A percentile compares a stretch with the other conserved stretches of the same genome.
These are phyloP conservation scores for Neomicropteryx cornuta DNA, from an alignment of 1,140 invertebrate species.

Conservation along the genomic window DNA sequence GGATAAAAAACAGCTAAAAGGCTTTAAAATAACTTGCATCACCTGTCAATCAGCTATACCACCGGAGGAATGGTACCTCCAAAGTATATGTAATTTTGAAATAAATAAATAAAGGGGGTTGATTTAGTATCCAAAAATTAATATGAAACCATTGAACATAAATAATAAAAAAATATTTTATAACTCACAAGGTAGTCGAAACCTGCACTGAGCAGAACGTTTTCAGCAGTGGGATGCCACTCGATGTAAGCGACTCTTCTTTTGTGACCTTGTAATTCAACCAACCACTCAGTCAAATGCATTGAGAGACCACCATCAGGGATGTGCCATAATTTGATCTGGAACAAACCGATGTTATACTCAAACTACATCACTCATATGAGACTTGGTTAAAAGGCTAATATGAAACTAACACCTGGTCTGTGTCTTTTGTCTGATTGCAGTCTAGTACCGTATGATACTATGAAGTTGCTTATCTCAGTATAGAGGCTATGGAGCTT, in stretches of 20 bases:
- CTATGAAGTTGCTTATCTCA: too few relatives aligned
- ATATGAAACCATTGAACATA: constrained; percentile 1
- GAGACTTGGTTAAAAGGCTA: neutral
- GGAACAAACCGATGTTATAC: constrained; percentile 15
- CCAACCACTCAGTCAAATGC: constrained; percentile 74
- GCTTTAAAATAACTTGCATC: too few relatives aligned
- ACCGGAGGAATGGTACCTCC: too few relatives aligned
- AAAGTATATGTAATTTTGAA: too few relatives aligned
- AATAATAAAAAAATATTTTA: neutral
- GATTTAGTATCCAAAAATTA: too few relatives aligned
- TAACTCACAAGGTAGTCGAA: constrained; percentile 69
- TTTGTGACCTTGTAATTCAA: constrained; percentile 81
- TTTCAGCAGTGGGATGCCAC: constrained; percentile 93
- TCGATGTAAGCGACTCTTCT: constrained; percentile 77
- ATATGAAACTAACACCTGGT: constrained; percentile 4
- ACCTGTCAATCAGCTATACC: too few relatives aligned
- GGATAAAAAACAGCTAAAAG: too few relatives aligned
- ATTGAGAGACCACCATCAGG: constrained; percentile 75
- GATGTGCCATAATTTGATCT: constrained; percentile 85
- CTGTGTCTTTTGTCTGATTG: too few relatives aligned
- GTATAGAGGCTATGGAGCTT: too few relatives aligned
- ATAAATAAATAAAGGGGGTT: too few relatives aligned
- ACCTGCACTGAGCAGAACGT: constrained; percentile 79
- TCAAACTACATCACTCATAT: constrained; percentile 2
- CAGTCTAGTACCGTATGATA: too few relatives aligned